Base-by-base conservation (phyloP, 2,888 invertebrate species). In the Protula sp. region DNA sequence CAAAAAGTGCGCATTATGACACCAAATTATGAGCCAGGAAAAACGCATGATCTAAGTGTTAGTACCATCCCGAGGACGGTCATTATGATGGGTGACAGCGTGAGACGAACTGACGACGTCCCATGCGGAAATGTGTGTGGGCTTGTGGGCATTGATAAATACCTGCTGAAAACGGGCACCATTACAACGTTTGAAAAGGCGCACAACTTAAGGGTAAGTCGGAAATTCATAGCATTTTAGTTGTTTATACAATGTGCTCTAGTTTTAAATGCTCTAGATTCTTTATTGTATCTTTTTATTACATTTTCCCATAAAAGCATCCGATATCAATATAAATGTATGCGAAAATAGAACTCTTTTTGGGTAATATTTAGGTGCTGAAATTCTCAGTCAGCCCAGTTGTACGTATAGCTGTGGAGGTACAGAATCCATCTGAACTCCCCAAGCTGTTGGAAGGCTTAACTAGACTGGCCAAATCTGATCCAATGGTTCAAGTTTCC, bases 91-190 rank as follows among this genome's bases (percentile, higher is more conserved):
- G 70, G 63, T 2, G 55, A 54, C 19, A 9, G 29, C 24, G 54
- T 55, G 14, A 50, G 54, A 27, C 5, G 61, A 1, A 52, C 70
- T 4, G 51, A 56, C 1, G 48, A 59, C 14, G 64, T 70, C 26
- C 65, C 69, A 2, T 59, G 60, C 30, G 70, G 70, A n/a, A 70
- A 66, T 57, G 56, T 70, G 29, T 56, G 55, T n/a, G 70, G 59
- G 14, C 27, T 70, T 56, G 60, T 58, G 9, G 70, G 70, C 30
- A 56, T 70, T 19, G 70, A 70, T 58, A 59, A 70, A 55, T 60
- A 48, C 54, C 51, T 70, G 19, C 27, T 59, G 14, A 70, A 69
- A 57, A 61, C 62, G 2, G 70, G 63, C 38, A 69, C 67, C 30
- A 57, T 70, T 53, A 65, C 70, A 54, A 67, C 64, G 9, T 54